Evolutionary conservation across 2,888 invertebrate genomes (phyloP).

Genomic region (Volucella zonaria): DNA sequence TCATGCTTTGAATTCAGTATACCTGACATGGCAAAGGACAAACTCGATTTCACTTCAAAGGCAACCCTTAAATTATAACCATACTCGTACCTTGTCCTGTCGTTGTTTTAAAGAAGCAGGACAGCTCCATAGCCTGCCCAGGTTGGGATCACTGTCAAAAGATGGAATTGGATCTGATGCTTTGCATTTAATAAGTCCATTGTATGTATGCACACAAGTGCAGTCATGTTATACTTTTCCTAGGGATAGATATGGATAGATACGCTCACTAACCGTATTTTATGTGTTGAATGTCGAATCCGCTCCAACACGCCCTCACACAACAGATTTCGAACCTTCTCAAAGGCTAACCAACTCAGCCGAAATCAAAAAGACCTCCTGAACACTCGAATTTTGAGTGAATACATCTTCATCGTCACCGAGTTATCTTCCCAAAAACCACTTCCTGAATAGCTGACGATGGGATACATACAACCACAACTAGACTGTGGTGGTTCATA

Average conservation of each 20-base stretch:
- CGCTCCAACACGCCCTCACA: neutral
- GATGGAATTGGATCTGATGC: neutral
- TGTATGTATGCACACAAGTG: slow-evolving; percentile 45
- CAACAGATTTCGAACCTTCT: slow-evolving; percentile 2
- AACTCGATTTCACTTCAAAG: slow-evolving; percentile 44
- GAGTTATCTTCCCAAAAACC: too few species aligned
- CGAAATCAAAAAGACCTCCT: too few species aligned
- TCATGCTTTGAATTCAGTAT: slow-evolving; percentile 65
- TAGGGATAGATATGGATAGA: too few species aligned
- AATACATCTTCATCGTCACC: neutral
- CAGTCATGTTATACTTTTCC: slow-evolving; percentile 5
- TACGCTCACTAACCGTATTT: too few species aligned
- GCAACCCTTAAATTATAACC: slow-evolving; percentile 44
- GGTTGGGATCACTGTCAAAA: slow-evolving; percentile 14
- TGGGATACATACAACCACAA: too few species aligned
- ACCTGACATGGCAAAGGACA: slow-evolving; percentile 59
- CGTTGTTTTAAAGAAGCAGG: neutral
- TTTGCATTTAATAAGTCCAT: slow-evolving; percentile 62
- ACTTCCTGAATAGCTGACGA: too few species aligned
- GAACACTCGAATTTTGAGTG: slow-evolving; percentile 4
- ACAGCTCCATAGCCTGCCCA: neutral
- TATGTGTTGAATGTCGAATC: neutral
- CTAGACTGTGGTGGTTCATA: neutral
- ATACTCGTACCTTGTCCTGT: neutral
- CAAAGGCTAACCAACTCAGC: neutral